These are phyloP conservation scores for Myripristis murdjan DNA, from an alignment of 2,797 vertebrate genomes.

Conservation along the genomic window DNA sequence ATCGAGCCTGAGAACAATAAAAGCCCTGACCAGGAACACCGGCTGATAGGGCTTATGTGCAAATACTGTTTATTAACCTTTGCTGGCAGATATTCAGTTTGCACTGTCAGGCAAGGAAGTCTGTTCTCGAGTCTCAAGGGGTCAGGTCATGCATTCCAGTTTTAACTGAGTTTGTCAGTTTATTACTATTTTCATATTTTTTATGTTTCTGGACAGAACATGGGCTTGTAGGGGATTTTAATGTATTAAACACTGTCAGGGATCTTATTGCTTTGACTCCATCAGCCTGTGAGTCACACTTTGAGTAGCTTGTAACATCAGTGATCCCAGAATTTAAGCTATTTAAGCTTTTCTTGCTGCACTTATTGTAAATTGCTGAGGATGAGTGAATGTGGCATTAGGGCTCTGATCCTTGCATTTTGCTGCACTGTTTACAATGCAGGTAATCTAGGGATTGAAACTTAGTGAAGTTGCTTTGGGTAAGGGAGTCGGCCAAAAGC, in stretches of 20 bases:
- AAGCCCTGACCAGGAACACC: not conserved
- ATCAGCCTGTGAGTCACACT: too few species aligned
- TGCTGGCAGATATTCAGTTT: not conserved
- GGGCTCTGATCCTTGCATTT: not conserved
- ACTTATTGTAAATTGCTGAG: too few species aligned
- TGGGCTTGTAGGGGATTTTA: not conserved
- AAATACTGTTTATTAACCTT: conserved; percentile 7
- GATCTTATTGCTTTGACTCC: too few species aligned
- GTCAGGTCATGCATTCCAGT: too few species aligned
- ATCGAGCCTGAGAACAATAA: conserved; percentile 17
- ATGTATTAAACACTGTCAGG: too few species aligned
- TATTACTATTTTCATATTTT: too few species aligned
- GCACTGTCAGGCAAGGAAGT: conserved; percentile 3
- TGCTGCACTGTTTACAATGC: not conserved
- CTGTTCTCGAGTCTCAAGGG: too few species aligned
- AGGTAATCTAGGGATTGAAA: not conserved
- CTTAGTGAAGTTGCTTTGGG: not conserved
- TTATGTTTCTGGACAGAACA: not conserved
- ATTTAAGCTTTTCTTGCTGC: too few species aligned
- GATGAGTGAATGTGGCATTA: not conserved
- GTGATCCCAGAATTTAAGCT: too few species aligned
- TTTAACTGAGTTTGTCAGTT: too few species aligned
- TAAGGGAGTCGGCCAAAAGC: not conserved
- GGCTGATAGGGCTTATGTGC: conserved; percentile 6
- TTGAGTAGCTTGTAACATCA: too few species aligned